A percentile compares a stretch with the other conserved stretches of the same genome.
Evolutionary conservation across 2,888 invertebrate genomes (phyloP).

Genomic region (Vandiemenella viatica): DNA sequence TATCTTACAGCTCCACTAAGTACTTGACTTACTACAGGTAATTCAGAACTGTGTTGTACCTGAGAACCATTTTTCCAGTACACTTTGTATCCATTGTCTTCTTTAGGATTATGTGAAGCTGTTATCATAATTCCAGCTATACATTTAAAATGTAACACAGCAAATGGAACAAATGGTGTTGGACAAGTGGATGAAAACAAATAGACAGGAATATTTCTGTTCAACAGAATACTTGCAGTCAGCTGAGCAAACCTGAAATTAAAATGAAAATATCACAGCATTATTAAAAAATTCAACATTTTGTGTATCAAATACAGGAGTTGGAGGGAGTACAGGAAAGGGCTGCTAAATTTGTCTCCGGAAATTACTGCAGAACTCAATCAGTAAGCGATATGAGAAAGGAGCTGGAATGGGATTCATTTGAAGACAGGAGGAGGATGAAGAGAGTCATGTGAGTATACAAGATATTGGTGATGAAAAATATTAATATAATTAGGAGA

Average conservation of each 20-base stretch:
- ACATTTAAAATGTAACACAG: conserved; percentile 54
- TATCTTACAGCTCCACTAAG: too few relatives aligned
- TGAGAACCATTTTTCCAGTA: conserved; percentile 90
- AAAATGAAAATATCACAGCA: neutral
- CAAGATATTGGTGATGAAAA: too few relatives aligned
- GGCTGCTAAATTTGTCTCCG: too few relatives aligned
- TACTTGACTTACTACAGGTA: too few relatives aligned
- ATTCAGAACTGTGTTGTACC: too few relatives aligned
- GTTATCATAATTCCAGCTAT: conserved; percentile 87
- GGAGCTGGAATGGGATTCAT: too few relatives aligned
- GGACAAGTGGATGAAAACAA: conserved; percentile 68
- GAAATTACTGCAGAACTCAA: neutral
- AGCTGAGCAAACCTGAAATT: conserved; percentile 67
- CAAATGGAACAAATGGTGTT: conserved; percentile 88
- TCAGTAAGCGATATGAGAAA: neutral
- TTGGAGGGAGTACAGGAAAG: too few relatives aligned
- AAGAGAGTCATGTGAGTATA: too few relatives aligned
- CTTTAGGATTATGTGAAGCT: conserved; percentile 89
- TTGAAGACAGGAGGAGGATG: too few relatives aligned
- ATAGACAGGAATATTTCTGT: conserved; percentile 59
- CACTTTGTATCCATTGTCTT: conserved; percentile 95
- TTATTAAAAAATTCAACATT: neutral
- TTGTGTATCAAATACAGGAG: too few relatives aligned
- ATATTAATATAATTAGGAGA: too few relatives aligned
- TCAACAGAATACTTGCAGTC: conserved; percentile 68